Evolutionary conservation across 2,888 invertebrate species (phyloP).

Genomic region (Amphimallon solstitiale): DNA sequence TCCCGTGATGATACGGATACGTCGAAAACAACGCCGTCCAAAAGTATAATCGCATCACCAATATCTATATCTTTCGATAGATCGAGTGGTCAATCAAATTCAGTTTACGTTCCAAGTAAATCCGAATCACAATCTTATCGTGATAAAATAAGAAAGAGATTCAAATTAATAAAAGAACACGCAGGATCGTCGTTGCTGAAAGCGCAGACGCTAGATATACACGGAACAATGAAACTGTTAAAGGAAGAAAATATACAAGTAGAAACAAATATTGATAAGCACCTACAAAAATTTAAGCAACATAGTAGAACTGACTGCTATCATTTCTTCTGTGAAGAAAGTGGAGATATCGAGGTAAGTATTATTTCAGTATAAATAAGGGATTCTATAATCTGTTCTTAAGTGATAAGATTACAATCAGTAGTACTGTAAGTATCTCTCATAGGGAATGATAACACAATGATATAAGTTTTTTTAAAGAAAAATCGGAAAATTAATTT

Average conservation of each 20-base stretch:
- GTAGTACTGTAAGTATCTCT: no score
- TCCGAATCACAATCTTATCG: slow-evolving; percentile 59
- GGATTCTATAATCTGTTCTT: no score
- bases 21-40: neutral
- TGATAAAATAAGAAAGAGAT: slow-evolving; percentile 59
- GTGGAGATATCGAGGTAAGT: slow-evolving; percentile 4
- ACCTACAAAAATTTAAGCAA: neutral
- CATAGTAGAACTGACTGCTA: slow-evolving; percentile 40
- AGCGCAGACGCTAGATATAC: slow-evolving; percentile 40
- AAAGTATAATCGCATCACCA: neutral
- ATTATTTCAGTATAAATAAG: no score
- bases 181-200: slow-evolving; percentile 54
- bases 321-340: slow-evolving; percentile 44
- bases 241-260: slow-evolving; percentile 51
- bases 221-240: slow-evolving; percentile 50
- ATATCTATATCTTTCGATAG: neutral
- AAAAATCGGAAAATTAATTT: no score
- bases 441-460: no score
- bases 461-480: no score
- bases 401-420: no score
- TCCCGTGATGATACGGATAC: neutral
- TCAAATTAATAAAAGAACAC: slow-evolving; percentile 58
- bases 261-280: slow-evolving; percentile 24
- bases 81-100: slow-evolving; percentile 20
- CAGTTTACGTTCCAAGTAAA: slow-evolving; percentile 46